Conservation (phyloP, 2,797 vertebrate genomes). For the Gastrophryne carolinensis region DNA sequence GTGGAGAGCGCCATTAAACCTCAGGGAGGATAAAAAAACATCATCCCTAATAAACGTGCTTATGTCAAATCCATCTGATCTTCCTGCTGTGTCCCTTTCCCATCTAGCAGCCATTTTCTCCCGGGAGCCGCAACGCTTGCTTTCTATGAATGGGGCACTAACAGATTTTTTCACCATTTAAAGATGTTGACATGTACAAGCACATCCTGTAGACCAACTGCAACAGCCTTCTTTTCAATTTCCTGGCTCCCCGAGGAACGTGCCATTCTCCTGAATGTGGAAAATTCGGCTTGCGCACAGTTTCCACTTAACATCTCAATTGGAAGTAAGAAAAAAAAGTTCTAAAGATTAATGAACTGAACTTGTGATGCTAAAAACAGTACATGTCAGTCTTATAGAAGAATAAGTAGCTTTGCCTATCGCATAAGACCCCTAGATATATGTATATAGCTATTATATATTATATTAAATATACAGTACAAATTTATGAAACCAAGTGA, state of each 20-base stretch:
- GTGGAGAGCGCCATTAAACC: conserved; percentile 90
- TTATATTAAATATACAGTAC: no score
- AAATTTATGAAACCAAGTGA: no score
- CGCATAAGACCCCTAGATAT: conserved; percentile 59
- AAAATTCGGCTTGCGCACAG: conserved; percentile 68
- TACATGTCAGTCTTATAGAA: conserved; percentile 71
- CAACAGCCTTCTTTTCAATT: conserved; percentile 99
- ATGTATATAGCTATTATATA: no score
- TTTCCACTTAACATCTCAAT: conserved; percentile 72
- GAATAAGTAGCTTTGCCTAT: conserved; percentile 56
- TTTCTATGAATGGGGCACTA: conserved; percentile 95
- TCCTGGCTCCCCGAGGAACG: conserved; percentile 87
- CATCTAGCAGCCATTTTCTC: conserved; percentile 82
- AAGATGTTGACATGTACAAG: conserved; percentile 93
- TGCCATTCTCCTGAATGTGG: conserved; percentile 87
- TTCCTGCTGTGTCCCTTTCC: conserved; percentile 88
- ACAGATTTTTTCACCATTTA: conserved; percentile 97
- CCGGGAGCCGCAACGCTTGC: conserved; percentile 82
- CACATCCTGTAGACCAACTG: conserved; percentile 96
- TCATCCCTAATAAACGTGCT: conserved; percentile 87
- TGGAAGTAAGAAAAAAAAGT: conserved; percentile 68
- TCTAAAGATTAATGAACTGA: conserved; percentile 76
- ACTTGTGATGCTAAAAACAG: conserved; percentile 78
- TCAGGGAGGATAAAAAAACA: conserved; percentile 85
- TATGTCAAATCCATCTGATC: conserved; percentile 97